Conservation (phyloP, 2,888 invertebrate genomes). For the Noctua janthina region DNA sequence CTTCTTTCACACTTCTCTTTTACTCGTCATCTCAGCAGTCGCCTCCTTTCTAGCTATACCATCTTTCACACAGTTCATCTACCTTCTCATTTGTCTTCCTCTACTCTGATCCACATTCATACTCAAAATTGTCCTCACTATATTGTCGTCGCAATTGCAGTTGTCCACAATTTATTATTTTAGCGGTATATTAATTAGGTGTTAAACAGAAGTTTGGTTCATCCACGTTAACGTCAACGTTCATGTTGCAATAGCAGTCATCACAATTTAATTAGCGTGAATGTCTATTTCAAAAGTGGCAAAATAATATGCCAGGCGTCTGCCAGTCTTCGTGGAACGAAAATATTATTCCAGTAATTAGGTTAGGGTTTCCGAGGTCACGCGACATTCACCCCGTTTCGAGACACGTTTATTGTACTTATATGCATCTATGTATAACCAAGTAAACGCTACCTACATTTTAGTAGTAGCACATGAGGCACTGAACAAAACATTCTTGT, state of each 20-base stretch:
- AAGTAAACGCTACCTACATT: neutral
- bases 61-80: too few relatives aligned
- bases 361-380: slow-evolving; percentile 35
- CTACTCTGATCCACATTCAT: too few relatives aligned
- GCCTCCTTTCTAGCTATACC: too few relatives aligned
- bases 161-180: neutral
- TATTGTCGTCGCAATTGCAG: neutral
- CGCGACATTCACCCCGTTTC: slow-evolving; percentile 28
- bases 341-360: slow-evolving; percentile 44
- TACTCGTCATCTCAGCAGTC: too few relatives aligned
- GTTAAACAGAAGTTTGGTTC: neutral
- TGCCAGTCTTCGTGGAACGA: slow-evolving; percentile 3
- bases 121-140: too few relatives aligned
- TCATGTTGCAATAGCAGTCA: neutral
- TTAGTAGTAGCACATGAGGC: neutral
- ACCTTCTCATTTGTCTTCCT: too few relatives aligned
- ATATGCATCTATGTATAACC: neutral
- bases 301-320: slow-evolving; percentile 1
- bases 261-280: neutral
- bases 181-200: neutral
- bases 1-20: too few relatives aligned
- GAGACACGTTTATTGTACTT: neutral
- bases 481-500: too few relatives aligned
- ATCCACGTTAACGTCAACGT: neutral
- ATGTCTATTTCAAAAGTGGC: slow-evolving; percentile 14